phyloP scores from a whole-genome alignment of 2,888 invertebrate genomes.

The Smittia aterrima region DNA sequence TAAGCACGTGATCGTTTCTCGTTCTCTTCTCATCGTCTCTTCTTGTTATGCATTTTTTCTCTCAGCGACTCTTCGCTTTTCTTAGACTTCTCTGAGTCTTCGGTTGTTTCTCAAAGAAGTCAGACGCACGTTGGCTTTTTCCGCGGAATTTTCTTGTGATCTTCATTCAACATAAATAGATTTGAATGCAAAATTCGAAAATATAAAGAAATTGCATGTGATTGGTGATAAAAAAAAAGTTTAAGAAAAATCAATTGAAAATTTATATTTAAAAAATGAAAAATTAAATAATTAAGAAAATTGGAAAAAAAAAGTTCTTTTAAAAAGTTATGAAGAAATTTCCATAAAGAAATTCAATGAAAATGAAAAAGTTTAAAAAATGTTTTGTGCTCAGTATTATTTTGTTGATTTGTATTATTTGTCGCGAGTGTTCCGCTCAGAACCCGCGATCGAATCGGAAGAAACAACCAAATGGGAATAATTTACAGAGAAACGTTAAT shows the following conservation, averaged over 20 bases:
- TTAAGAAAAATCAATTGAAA: background rate
- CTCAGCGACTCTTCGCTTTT: background rate
- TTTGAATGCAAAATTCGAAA: background rate
- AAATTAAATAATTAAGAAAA: background rate
- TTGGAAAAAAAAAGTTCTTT: background rate
- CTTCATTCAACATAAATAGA: background rate
- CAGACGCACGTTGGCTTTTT: conserved; percentile 2
- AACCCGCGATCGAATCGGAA: conserved; percentile 33
- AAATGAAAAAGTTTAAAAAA: background rate
- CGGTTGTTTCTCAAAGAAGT: background rate
- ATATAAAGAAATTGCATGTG: background rate
- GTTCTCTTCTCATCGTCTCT: conserved; percentile 13
- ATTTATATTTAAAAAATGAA: background rate
- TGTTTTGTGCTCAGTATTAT: background rate
- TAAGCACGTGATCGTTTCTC: conserved; percentile 17
- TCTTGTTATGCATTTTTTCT: conserved; percentile 13
- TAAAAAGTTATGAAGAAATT: background rate
- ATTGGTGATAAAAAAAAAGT: background rate
- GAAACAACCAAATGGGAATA: background rate
- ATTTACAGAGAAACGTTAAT: conserved; percentile 1
- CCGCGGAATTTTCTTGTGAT: background rate
- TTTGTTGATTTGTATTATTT: background rate
- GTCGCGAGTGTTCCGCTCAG: conserved; percentile 3
- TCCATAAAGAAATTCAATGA: background rate
- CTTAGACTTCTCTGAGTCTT: conserved; percentile 12